A percentile compares a stretch with the other conserved stretches of the same genome.
Evolutionary conservation across 2,113 vertebrate genomes (phyloP).

Genomic region (Rhinoderma darwinii): DNA sequence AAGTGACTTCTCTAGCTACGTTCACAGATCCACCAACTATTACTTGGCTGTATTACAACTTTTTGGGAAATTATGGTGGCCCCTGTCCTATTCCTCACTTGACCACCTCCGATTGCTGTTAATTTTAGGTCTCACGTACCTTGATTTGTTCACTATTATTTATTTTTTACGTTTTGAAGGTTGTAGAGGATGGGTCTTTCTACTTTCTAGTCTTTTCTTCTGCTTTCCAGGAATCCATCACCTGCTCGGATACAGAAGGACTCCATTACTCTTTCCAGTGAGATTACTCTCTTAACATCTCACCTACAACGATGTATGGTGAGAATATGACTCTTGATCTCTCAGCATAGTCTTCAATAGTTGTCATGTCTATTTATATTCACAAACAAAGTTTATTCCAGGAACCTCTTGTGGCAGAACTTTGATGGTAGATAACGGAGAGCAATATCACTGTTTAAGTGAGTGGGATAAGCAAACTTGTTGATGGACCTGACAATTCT

Average conservation of each 20-base stretch:
- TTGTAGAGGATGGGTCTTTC: too few relatives aligned
- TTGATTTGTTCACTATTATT: too few relatives aligned
- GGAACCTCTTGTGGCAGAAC: slow-evolving; percentile 66
- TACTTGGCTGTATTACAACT: background rate
- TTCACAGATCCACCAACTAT: background rate
- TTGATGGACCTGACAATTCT: slow-evolving; percentile 30
- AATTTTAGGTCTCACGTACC: too few relatives aligned
- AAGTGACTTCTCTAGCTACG: background rate
- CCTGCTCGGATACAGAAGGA: background rate
- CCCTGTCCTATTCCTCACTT: too few relatives aligned
- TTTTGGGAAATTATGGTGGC: background rate
- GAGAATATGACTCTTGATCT: slow-evolving; percentile 33
- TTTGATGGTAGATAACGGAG: slow-evolving; percentile 62
- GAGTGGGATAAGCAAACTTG: slow-evolving; percentile 51
- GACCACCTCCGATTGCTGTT: too few relatives aligned
- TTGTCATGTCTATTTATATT: slow-evolving; percentile 66
- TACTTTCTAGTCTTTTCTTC: too few relatives aligned
- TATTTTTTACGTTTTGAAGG: too few relatives aligned
- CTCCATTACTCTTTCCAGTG: background rate
- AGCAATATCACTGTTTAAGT: slow-evolving; percentile 62
- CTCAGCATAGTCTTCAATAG: slow-evolving; percentile 60
- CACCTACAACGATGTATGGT: slow-evolving; percentile 56
- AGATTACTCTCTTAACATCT: slow-evolving; percentile 59
- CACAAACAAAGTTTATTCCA: slow-evolving; percentile 69
- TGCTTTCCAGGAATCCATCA: background rate